Percentiles rank a stretch among this genome's conserved stretches.
These are phyloP conservation scores for Meteorus cinctellus DNA, from an alignment of 2,888 invertebrate species.

Conservation along the genomic window DNA sequence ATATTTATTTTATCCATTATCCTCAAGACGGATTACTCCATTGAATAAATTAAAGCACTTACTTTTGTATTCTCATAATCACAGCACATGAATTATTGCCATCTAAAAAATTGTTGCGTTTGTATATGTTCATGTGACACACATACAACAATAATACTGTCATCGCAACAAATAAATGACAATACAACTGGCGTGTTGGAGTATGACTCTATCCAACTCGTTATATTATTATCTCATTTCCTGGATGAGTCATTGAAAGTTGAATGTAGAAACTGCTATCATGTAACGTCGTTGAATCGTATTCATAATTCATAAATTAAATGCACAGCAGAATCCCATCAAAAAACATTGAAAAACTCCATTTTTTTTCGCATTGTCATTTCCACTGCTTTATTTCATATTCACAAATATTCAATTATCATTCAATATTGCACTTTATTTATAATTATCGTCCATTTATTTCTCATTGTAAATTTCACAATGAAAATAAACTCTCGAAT, in stretches of 20 bases:
- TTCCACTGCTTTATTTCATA: too few species aligned
- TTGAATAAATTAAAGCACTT: background rate
- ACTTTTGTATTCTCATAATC: background rate
- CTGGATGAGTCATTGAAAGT: conserved; percentile 48
- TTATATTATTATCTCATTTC: conserved; percentile 52
- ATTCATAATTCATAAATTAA: conserved; percentile 19
- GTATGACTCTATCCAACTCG: conserved; percentile 40
- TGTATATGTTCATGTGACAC: background rate
- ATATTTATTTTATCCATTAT: background rate
- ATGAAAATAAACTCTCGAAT: too few species aligned
- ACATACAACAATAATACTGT: conserved; percentile 20
- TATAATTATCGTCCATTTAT: too few species aligned
- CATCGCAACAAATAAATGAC: conserved; percentile 38
- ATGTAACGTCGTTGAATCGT: conserved; percentile 7
- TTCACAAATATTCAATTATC: too few species aligned
- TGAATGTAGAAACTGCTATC: conserved; percentile 12
- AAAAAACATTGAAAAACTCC: too few species aligned
- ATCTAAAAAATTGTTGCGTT: background rate
- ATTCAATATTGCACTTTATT: too few species aligned
- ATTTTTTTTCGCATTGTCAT: too few species aligned
- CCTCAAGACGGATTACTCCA: too few species aligned
- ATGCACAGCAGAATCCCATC: too few species aligned
- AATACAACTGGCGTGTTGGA: conserved; percentile 23
- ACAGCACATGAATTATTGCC: background rate
- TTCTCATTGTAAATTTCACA: too few species aligned